phyloP scores from a whole-genome alignment of 1,140 invertebrate genomes.

The Halotydeus destructor region DNA sequence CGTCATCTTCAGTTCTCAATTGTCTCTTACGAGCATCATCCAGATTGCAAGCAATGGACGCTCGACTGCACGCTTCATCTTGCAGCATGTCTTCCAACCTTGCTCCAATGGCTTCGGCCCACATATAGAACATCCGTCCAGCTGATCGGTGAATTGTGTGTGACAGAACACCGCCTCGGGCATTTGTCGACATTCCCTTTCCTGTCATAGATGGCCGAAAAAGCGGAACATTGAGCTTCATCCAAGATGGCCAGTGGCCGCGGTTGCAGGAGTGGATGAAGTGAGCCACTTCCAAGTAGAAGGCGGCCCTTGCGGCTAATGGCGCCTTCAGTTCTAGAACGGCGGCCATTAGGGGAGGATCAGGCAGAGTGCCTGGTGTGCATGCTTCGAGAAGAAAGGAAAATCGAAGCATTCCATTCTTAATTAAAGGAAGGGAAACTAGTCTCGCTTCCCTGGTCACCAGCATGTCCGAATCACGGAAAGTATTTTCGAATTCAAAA shows the following conservation, averaged over 20 bases:
- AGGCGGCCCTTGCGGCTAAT: constrained; percentile 63
- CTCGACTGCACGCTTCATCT: neutral
- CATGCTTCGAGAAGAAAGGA: constrained; percentile 81
- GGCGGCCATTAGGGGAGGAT: constrained; percentile 84
- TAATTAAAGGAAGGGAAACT: constrained; percentile 45
- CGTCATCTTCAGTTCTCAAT: constrained; percentile 70
- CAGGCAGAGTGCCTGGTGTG: constrained; percentile 80
- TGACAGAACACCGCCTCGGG: neutral
- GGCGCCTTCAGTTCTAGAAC: constrained; percentile 86
- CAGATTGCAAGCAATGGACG: constrained; percentile 31
- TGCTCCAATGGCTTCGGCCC: constrained; percentile 72
- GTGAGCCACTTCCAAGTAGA: constrained; percentile 82
- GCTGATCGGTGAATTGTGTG: constrained; percentile 69
- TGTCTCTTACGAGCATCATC: constrained; percentile 68
- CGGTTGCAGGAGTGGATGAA: constrained; percentile 93
- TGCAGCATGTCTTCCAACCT: constrained; percentile 42
- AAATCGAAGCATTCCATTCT: constrained; percentile 57
- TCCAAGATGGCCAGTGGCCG: constrained; percentile 91
- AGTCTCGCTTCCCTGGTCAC: constrained; percentile 60
- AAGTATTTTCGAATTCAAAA: constrained; percentile 46
- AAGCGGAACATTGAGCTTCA: constrained; percentile 61
- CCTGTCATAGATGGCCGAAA: constrained; percentile 55
- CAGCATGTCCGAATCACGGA: constrained; percentile 40
- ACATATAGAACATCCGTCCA: constrained; percentile 88
- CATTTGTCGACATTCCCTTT: constrained; percentile 23